These are phyloP conservation scores for Eulemur albifrons DNA, from an alignment of 2,797 vertebrate species.

Conservation along the genomic window DNA sequence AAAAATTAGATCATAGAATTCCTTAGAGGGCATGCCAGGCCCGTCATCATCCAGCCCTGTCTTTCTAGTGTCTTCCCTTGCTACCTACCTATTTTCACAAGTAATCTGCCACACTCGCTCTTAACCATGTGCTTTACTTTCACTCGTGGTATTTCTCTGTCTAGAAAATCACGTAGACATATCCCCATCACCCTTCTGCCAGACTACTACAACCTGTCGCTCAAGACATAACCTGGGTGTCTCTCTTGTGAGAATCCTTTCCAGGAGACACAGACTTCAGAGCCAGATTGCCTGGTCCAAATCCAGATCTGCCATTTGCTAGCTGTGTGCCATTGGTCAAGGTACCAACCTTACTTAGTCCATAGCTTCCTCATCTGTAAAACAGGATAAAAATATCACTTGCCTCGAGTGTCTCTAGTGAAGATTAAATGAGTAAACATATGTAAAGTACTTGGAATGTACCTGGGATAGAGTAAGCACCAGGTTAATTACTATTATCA, in stretches of 20 bases:
- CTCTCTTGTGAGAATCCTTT: neutral
- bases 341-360: neutral
- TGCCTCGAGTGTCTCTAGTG: neutral
- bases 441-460: neutral
- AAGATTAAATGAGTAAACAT: neutral
- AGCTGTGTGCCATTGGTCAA: neutral
- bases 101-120: neutral
- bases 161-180: neutral
- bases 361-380: neutral
- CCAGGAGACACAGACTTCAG: neutral
- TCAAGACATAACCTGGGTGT: neutral
- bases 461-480: neutral
- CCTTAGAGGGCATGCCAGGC: neutral
- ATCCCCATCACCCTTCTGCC: neutral
- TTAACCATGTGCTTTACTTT: neutral
- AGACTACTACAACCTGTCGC: neutral
- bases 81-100: neutral
- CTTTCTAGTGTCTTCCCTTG: neutral
- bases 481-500: neutral
- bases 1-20: neutral
- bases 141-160: neutral
- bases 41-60: neutral
- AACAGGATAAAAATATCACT: conserved; percentile 2
- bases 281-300: neutral
- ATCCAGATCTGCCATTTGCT: conserved; percentile 13